These are phyloP conservation scores for Ornithorhynchus anatinus DNA, from an alignment of 2,113 vertebrate species.

Conservation along the genomic window DNA sequence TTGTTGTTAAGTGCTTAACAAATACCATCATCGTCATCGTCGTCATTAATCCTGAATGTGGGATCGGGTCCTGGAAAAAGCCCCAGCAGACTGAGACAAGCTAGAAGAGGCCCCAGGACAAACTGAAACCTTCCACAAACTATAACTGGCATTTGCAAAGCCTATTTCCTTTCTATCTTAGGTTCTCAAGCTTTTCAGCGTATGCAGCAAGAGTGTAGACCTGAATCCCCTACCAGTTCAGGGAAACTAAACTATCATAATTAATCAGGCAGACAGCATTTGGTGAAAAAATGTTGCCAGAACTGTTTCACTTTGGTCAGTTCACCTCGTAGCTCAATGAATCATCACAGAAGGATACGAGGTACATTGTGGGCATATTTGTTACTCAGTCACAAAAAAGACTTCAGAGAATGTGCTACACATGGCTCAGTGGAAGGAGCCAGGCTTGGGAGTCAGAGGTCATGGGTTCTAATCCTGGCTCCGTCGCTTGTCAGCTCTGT, in stretches of 20 bases:
- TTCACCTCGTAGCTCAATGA: no score
- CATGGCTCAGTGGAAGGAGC: no score
- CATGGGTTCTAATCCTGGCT: no score
- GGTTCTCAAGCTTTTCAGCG: not conserved
- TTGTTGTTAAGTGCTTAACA: no score
- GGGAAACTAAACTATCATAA: constrained; percentile 15
- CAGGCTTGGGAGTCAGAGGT: no score
- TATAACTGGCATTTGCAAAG: not conserved
- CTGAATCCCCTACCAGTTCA: constrained; percentile 29
- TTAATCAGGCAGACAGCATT: not conserved
- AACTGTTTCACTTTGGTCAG: not conserved
- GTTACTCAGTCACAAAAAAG: no score
- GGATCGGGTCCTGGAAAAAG: not conserved
- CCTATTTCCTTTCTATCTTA: constrained; percentile 6
- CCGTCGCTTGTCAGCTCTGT: no score
- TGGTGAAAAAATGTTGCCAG: not conserved
- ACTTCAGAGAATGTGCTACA: no score
- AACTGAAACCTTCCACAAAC: not conserved
- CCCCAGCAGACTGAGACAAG: not conserved
- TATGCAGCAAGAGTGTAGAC: not conserved
- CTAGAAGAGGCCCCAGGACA: not conserved
- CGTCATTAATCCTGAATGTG: not conserved
- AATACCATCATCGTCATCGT: no score
- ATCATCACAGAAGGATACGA: no score
- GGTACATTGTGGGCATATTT: no score